phyloP scores from a whole-genome alignment of 2,113 vertebrate genomes.

The Ammodytes marinus region DNA sequence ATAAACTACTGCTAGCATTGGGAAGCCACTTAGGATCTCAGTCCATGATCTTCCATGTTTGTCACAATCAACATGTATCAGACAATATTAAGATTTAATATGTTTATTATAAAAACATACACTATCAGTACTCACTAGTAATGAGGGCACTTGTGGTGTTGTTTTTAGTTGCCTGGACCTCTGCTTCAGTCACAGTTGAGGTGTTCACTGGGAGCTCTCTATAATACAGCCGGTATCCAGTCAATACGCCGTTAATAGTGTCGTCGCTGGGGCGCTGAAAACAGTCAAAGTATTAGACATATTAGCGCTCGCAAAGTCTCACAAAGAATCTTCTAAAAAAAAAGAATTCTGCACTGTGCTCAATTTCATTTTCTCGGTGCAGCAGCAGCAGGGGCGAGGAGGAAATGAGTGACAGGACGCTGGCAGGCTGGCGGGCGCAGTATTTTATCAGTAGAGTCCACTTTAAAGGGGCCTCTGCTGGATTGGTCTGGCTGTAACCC shows the following conservation, averaged over 20 bases:
- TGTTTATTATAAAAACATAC: neutral
- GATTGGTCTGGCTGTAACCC: constrained; percentile 57
- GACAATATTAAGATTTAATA: no score
- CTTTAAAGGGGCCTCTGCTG: constrained; percentile 48
- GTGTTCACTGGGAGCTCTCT: constrained; percentile 89
- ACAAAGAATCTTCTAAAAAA: neutral
- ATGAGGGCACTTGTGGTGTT: constrained; percentile 63
- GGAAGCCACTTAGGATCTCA: no score
- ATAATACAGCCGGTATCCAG: constrained; percentile 95
- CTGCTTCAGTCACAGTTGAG: constrained; percentile 34
- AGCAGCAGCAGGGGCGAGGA: neutral
- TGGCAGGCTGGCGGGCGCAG: constrained; percentile 32
- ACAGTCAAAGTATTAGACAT: constrained; percentile 19
- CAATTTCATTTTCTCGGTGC: constrained; percentile 31
- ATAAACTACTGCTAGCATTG: neutral
- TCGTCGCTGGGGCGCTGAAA: constrained; percentile 88
- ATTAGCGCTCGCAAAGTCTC: neutral
- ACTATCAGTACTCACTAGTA: constrained; percentile 62
- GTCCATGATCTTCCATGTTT: neutral
- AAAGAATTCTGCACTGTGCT: constrained; percentile 16
- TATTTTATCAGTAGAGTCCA: constrained; percentile 61
- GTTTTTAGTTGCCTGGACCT: constrained; percentile 83
- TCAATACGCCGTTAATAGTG: constrained; percentile 90
- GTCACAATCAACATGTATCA: neutral
- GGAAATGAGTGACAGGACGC: constrained; percentile 36